These are phyloP conservation scores for Coenonympha arcania DNA, from an alignment of 2,888 invertebrate species.

Conservation along the genomic window DNA sequence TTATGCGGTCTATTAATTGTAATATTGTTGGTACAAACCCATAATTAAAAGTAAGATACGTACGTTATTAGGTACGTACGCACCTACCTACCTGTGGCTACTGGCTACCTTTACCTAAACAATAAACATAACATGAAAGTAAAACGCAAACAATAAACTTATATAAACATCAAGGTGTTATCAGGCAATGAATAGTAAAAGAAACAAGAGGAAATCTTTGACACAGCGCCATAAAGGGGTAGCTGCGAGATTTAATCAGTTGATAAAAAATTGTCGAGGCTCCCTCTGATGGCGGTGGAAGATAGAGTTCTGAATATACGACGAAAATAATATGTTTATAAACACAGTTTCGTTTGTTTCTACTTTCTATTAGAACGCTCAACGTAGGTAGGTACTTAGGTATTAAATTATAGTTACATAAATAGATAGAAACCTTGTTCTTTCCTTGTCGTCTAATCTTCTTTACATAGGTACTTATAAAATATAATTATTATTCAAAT, in stretches of 20 bases:
- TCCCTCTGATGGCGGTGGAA: slow-evolving; percentile 49
- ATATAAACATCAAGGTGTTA: slow-evolving; percentile 26
- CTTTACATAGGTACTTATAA: no score
- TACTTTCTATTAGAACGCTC: no score
- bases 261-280: slow-evolving; percentile 61
- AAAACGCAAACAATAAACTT: slow-evolving; percentile 5
- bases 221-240: slow-evolving; percentile 57
- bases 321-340: background rate
- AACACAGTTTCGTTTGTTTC: background rate
- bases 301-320: slow-evolving; percentile 35
- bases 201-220: slow-evolving; percentile 51
- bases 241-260: slow-evolving; percentile 63
- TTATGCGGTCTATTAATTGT: no score
- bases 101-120: no score
- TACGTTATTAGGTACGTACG: no score
- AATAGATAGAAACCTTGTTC: no score
- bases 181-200: slow-evolving; percentile 45
- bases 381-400: no score
- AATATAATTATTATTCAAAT: no score
- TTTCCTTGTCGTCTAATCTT: no score
- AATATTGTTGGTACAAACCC: no score
- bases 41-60: no score
- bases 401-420: no score
- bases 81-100: background rate
- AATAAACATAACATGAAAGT: background rate